Evolutionary conservation across 2,113 vertebrate genomes (phyloP), one percentile per base, ranked within the genome.

Genomic region (Carettochelys insculpta): DNA sequence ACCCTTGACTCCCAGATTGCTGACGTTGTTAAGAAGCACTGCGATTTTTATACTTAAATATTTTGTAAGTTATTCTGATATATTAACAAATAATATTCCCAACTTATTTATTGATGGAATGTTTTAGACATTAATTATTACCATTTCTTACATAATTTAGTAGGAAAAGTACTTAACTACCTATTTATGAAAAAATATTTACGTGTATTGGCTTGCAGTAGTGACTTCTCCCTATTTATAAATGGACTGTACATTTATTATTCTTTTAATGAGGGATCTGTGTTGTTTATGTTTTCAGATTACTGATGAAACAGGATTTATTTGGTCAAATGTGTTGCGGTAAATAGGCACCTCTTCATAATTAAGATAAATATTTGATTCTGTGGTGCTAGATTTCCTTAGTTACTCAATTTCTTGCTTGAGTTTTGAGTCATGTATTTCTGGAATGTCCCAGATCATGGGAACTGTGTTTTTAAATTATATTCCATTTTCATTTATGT

Each of bases 311-410:
- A 95, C 12, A 80, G 88, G 90, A 80, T 93, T 95, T 92, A 89
- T 92, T 43, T 77, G 83, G 85, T 51, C 87, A 71, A 92, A 87
- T 95, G 91, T 76, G 88, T 88, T 94, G 94, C 87, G 94, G 96
- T 87, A 95, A 95, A 90, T 38, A 27, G 73, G 79, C 77, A 77
- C 86, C 95, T 91, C 90, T 94, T 95, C 86, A 93, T 80, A 95
- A 80, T 90, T 93, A 90, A 95, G 85, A 95, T 92, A 71, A 95
- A 95, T 95, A 95, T 95, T 89, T 93, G 82, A 86, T 80, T 95
- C 93, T 9, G 82, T 8, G 77, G 83, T 71, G 86, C 87, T 94
- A 95, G 50, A 84, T 86, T 94, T 94, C 90, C 76, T 92, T 88
- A 73, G 85, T 92, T 93, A 94, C 88, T 93, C 88, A 91, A 93